Evolutionary conservation across 1,140 invertebrate species (phyloP).

Genomic region (Patella vulgata): DNA sequence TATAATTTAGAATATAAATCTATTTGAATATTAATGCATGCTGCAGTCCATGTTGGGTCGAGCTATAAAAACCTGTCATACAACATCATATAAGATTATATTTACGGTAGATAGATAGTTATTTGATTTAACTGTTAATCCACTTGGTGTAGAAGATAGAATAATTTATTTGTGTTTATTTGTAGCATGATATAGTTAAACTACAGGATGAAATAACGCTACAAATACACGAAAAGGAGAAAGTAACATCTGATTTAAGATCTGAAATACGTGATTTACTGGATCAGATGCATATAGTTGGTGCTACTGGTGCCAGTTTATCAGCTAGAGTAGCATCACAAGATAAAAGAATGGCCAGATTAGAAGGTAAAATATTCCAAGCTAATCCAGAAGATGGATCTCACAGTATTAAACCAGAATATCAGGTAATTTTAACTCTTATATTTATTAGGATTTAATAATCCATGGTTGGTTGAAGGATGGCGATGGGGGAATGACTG

Average conservation of each 20-base stretch:
- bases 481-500: no score
- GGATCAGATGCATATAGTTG: constrained; percentile 38
- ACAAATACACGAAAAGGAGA: constrained; percentile 53
- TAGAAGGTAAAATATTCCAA: constrained; percentile 61
- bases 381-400: constrained; percentile 23
- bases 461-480: no score
- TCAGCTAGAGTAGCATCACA: constrained; percentile 49
- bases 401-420: neutral
- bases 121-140: no score
- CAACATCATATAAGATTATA: neutral
- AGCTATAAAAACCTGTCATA: neutral
- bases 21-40: neutral
- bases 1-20: no score
- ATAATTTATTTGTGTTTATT: neutral
- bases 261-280: constrained; percentile 39
- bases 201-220: constrained; percentile 55
- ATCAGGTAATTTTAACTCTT: no score
- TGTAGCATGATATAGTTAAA: constrained; percentile 22
- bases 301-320: constrained; percentile 43
- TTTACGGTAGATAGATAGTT: no score
- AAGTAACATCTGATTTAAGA: constrained; percentile 37
- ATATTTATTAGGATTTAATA: no score
- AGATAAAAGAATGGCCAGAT: constrained; percentile 60
- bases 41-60: neutral
- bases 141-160: no score